Percentiles rank a stretch among this genome's conserved stretches.
These are phyloP conservation scores for Pseudorectes ferrugineus DNA, from an alignment of 2,113 vertebrate species.

Conservation along the genomic window DNA sequence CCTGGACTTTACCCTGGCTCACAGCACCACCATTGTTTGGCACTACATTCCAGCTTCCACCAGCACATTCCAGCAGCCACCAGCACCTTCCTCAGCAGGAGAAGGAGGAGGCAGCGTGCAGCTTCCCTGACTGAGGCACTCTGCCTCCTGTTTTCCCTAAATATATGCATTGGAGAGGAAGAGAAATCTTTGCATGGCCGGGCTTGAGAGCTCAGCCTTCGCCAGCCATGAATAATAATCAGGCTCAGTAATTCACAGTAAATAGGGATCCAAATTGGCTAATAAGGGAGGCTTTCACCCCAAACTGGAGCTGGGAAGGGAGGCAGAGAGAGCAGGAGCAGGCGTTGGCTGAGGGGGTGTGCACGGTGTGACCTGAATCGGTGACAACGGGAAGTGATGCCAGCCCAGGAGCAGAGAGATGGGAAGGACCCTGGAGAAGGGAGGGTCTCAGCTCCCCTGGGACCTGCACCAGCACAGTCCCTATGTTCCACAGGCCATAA, in stretches of 20 bases:
- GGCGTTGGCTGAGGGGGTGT: neutral
- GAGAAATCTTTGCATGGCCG: conserved; percentile 39
- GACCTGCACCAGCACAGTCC: neutral
- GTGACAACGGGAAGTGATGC: neutral
- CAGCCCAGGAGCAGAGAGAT: neutral
- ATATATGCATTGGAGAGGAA: conserved; percentile 14
- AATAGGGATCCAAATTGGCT: conserved; percentile 77
- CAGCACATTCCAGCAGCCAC: neutral
- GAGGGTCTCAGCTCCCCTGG: neutral
- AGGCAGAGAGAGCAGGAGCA: conserved; percentile 9
- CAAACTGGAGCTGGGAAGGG: conserved; percentile 58
- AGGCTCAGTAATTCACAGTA: conserved; percentile 73
- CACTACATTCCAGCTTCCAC: neutral
- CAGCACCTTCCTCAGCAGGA: neutral
- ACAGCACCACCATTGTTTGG: accelerated
- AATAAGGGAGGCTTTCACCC: conserved; percentile 77
- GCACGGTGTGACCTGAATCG: conserved; percentile 33
- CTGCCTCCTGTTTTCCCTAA: conserved; percentile 5
- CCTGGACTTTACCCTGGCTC: neutral
- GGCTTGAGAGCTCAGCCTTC: conserved; percentile 55
- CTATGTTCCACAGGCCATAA: accelerated
- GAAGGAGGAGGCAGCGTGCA: neutral
- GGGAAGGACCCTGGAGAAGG: neutral
- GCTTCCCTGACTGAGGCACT: neutral
- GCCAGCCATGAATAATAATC: conserved; percentile 76